These are phyloP conservation scores for Trissonchulus sp. DNA, from an alignment of 2,888 invertebrate genomes.

Conservation along the genomic window DNA sequence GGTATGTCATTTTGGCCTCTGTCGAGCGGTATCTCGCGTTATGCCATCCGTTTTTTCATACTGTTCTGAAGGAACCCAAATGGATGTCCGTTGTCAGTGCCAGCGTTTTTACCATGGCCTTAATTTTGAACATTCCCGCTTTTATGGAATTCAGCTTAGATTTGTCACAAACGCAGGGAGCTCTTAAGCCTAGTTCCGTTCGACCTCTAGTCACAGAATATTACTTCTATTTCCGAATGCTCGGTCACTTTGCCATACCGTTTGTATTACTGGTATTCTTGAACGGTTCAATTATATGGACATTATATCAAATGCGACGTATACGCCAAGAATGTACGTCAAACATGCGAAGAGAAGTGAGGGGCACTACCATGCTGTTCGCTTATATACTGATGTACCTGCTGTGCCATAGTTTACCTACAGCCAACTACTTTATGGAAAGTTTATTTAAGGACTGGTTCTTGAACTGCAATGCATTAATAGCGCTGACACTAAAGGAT, in stretches of 20 bases:
- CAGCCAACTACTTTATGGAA: constrained; percentile 7
- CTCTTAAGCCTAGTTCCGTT: no score
- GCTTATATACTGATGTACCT: constrained; percentile 15
- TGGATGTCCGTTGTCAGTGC: not conserved
- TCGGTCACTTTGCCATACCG: not conserved
- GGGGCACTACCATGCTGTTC: not conserved
- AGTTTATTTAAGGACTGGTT: no score
- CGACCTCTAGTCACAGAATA: not conserved
- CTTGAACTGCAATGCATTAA: no score
- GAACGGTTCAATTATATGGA: constrained; percentile 12
- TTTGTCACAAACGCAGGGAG: no score
- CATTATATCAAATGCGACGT: not conserved
- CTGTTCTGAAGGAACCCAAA: not conserved
- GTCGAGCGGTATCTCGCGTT: constrained; percentile 3
- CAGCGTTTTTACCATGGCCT: not conserved
- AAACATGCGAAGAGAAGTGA: not conserved
- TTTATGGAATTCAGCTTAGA: not conserved
- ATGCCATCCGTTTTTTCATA: not conserved
- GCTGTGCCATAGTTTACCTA: not conserved
- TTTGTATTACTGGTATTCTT: not conserved
- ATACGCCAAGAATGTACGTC: not conserved
- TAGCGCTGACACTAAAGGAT: no score
- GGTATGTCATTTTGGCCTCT: constrained; percentile 9
- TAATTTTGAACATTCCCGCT: not conserved
- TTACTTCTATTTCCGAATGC: constrained; percentile 9